Base-by-base conservation (phyloP, 2,888 invertebrate species). In the Tachina grossa region DNA sequence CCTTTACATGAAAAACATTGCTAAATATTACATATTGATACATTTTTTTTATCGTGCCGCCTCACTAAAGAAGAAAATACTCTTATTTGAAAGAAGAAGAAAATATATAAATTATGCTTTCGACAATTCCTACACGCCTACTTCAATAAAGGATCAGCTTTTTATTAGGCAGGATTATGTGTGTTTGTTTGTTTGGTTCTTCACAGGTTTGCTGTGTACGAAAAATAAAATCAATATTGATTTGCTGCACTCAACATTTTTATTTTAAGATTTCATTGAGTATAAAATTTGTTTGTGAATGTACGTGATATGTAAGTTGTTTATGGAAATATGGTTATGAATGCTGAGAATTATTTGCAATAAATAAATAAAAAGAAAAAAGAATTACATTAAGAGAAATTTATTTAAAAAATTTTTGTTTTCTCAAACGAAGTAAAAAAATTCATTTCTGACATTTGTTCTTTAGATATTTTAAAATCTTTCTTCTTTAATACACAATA, bases 301-400 rank as follows among this genome's bases (percentile, higher is more conserved):
- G 9, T 74, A 78, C 76, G 69, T 83, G 71, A 72, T 55, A 31
- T 41, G 19, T 31, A 77, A 71, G 22, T 59, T 47, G 8, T 74
- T 68, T 49, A 11, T 22, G 41, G 47, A 5, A 9, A 41, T n/a
- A 47, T 31, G 31, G 31, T 0, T 57, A 22, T 11, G 1, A 65
- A 31, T 55, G 9, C 43, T 43, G 31, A 31, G 31, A 41, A 22
- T 47, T 53, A 8, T 9, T 51, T 31, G 59, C 10, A 43, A 63
- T 11, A 10, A 31, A 39, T 59, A n/a, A 49, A 49, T 6, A 31
- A 31, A 6, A 31, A 31, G 4, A 16, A 55, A 10, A 55, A 49
- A 6, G 3, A 8, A 14, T 55, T 55, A 55, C 10, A 22, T 55
- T 22, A 55, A 22, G 1, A 8, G 13, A 14, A 49, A 49, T 8